Conservation (phyloP, 2,113 vertebrate species). For the Hemicordylus capensis region DNA sequence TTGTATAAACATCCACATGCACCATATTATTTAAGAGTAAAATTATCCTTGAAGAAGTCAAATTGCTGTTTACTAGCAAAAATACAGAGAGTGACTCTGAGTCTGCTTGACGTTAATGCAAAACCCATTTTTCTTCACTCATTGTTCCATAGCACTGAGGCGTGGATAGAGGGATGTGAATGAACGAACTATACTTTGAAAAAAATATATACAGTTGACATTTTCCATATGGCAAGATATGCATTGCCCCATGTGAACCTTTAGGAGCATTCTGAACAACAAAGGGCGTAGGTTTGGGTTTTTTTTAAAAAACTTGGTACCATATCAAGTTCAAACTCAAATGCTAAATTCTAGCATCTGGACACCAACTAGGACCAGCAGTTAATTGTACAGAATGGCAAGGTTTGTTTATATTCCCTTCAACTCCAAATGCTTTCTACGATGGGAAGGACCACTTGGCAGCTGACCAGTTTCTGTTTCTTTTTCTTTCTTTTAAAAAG, state of each 20-base stretch:
- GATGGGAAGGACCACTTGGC: slow-evolving; percentile 58
- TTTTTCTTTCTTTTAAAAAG: slow-evolving; percentile 29
- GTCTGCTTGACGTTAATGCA: slow-evolving; percentile 24
- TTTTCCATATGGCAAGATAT: slow-evolving; percentile 48
- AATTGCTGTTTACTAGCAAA: slow-evolving; percentile 4
- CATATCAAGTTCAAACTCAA: slow-evolving; percentile 16
- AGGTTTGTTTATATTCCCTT: slow-evolving; percentile 47
- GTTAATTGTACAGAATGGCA: slow-evolving; percentile 27
- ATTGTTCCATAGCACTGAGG: slow-evolving; percentile 14
- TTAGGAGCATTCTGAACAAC: background rate
- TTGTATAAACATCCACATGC: background rate
- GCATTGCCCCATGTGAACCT: slow-evolving; percentile 45
- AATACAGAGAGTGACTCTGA: background rate
- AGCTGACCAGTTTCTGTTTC: slow-evolving; percentile 50
- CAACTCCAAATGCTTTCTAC: slow-evolving; percentile 36
- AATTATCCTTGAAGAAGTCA: background rate
- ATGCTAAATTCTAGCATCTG: slow-evolving; percentile 30
- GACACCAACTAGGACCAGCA: slow-evolving; percentile 23
- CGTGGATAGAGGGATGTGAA: background rate
- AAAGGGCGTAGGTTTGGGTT: background rate
- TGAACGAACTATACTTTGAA: background rate
- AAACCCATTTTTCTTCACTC: slow-evolving; percentile 12
- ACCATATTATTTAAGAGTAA: background rate
- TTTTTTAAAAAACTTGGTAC: background rate
- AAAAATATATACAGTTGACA: slow-evolving; percentile 25